These are phyloP conservation scores for Hirtodrosophila alboralis DNA, from an alignment of 2,888 invertebrate genomes.

Conservation along the genomic window DNA sequence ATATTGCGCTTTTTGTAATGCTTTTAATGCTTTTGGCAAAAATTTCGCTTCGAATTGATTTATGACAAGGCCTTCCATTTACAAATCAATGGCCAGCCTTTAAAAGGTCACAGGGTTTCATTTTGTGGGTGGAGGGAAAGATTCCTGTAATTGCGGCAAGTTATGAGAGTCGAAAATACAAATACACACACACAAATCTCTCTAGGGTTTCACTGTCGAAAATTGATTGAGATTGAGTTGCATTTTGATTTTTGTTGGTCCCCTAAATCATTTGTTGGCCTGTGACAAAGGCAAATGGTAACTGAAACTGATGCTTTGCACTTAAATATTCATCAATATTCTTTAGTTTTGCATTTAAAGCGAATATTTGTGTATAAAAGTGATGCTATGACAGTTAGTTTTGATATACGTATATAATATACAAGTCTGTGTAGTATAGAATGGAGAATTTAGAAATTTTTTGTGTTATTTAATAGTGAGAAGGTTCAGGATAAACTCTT, in stretches of 20 bases:
- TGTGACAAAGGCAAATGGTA: constrained; percentile 36
- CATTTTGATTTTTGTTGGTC: constrained; percentile 8
- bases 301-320: constrained; percentile 52
- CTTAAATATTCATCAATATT: constrained; percentile 68
- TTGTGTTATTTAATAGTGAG: too few species aligned
- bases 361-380: constrained; percentile 13
- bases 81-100: constrained; percentile 54
- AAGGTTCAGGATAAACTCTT: too few species aligned
- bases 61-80: constrained; percentile 56
- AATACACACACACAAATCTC: constrained; percentile 31
- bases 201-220: constrained; percentile 19
- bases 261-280: constrained; percentile 34
- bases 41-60: constrained; percentile 68
- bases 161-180: constrained; percentile 42
- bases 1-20: constrained; percentile 70
- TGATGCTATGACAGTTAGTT: not conserved
- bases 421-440: too few species aligned
- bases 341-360: constrained; percentile 61
- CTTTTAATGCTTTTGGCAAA: constrained; percentile 67
- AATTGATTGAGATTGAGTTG: constrained; percentile 58
- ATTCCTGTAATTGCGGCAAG: constrained; percentile 45
- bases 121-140: constrained; percentile 4
- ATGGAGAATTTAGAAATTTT: too few species aligned
- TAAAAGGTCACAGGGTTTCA: constrained; percentile 26
- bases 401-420: too few species aligned